A percentile compares a stretch with the other conserved stretches of the same genome.
Evolutionary conservation across 2,888 invertebrate species (phyloP).

Genomic region (Halocaridina rubra): DNA sequence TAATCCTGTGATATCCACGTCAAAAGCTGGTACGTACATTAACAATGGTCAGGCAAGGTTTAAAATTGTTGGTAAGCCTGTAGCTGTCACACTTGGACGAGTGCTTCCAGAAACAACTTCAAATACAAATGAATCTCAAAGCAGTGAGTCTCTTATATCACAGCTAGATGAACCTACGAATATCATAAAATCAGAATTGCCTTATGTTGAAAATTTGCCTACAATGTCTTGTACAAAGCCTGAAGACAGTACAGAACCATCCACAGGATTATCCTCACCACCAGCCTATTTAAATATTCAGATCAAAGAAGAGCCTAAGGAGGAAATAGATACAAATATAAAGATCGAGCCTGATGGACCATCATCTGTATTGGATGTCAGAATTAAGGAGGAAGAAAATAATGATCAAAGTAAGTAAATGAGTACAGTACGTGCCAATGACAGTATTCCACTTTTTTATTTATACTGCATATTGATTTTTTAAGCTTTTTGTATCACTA

Average conservation of each 20-base stretch:
- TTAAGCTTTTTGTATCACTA: too few species aligned
- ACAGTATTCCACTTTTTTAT: too few species aligned
- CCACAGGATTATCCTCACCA: neutral
- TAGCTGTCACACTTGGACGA: constrained; percentile 34
- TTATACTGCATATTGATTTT: too few species aligned
- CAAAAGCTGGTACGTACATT: constrained; percentile 9
- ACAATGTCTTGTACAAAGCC: neutral
- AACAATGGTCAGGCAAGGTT: constrained; percentile 23
- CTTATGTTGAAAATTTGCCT: neutral
- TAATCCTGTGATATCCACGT: neutral
- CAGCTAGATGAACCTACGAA: neutral
- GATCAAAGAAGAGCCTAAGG: constrained; percentile 28
- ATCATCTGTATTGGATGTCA: constrained; percentile 9
- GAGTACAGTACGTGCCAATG: too few species aligned
- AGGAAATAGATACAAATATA: neutral
- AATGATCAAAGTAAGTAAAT: constrained; percentile 44
- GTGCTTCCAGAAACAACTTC: neutral
- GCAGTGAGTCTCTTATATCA: neutral
- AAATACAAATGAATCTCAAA: neutral
- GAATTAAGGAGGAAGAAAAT: constrained; percentile 36
- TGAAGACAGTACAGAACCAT: neutral
- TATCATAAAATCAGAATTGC: neutral
- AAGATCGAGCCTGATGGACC: neutral
- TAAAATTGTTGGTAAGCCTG: constrained; percentile 46
- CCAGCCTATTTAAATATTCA: constrained; percentile 49